phyloP scores from a whole-genome alignment of 1,140 invertebrate species.

The Glomeris maerens region DNA sequence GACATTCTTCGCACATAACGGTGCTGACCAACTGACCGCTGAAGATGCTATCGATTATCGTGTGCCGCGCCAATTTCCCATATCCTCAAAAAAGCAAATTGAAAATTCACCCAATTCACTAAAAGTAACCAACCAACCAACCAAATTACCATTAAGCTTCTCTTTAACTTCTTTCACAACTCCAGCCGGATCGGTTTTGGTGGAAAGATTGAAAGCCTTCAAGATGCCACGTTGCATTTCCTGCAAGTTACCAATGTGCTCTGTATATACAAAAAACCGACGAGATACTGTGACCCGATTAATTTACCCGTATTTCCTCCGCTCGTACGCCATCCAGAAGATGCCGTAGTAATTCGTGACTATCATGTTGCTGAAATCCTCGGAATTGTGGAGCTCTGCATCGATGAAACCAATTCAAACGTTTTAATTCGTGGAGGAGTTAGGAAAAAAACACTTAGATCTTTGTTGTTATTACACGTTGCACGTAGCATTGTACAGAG shows the following conservation, averaged over 20 bases:
- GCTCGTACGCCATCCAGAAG: slow-evolving; percentile 65
- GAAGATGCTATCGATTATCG: slow-evolving; percentile 72
- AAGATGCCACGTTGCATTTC: slow-evolving; percentile 63
- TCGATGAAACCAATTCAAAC: too few species aligned
- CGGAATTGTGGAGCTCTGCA: slow-evolving; percentile 64
- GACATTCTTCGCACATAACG: slow-evolving; percentile 74
- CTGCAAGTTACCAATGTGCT: slow-evolving; percentile 30
- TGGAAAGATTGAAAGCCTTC: slow-evolving; percentile 47
- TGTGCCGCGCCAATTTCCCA: slow-evolving; percentile 61
- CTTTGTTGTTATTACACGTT: too few species aligned
- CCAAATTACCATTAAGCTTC: slow-evolving; percentile 38
- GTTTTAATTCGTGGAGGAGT: too few species aligned
- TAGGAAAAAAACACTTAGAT: too few species aligned
- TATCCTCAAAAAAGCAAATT: slow-evolving; percentile 40
- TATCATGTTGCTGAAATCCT: slow-evolving; percentile 90
- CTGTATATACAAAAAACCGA: slow-evolving; percentile 11
- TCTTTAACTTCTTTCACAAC: slow-evolving; percentile 56
- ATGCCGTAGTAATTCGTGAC: slow-evolving; percentile 82
- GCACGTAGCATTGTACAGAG: too few species aligned
- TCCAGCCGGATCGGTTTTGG: slow-evolving; percentile 47
- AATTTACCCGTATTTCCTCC: slow-evolving; percentile 37
- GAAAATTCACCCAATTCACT: neutral
- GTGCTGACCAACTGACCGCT: slow-evolving; percentile 78
- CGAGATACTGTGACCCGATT: slow-evolving; percentile 7
- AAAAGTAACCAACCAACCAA: slow-evolving; percentile 1